Evolutionary conservation across 92 coral and sea anemone genomes (phyloP), one percentile per base, ranked within the genome.

Genomic region (Phenganax stokvisi): DNA sequence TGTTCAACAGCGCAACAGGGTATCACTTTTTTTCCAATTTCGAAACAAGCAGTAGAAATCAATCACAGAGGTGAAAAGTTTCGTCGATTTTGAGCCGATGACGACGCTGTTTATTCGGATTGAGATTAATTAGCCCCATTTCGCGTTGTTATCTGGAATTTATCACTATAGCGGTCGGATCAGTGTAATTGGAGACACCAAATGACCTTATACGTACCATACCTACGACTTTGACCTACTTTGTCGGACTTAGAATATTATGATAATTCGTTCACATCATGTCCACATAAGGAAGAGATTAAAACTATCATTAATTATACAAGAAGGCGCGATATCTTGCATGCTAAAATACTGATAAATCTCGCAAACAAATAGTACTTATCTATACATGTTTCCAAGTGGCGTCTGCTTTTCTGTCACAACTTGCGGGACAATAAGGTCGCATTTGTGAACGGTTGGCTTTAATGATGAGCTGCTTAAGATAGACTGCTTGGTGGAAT

Each of bases 231-330:
- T 37, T 37, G 5, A 1, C 47, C 47, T 37, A 5, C 44, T 13
- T 76, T 30, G 55, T 76, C 81, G 70, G 81, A 31, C 57, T 30
- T 64, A 57, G 27, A 76, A 52, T 11, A 57, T 64, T 76, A 76
- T 76, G 69, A 55, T 76, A 76, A 76, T 76, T 25, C 56, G 81
- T 10, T 29, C 70, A 47, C 53, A 64, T 28, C 59, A 76, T 76
- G 53, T 76, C 81, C 81, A 29, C 81, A 76, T 76, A 76, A 76
- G 81, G 81, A 57, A 76, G 60, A 55, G 81, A 76, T 76, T 76
- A 47, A 76, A 31, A 68, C 67, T 76, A 57, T 76, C 81, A 59
- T 76, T 76, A 76, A 57, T 76, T 58, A 76, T 76, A 76, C 81
- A 76, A 76, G n/a, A 75, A 76, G 67, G 81, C 44, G 81, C 81